Conservation (phyloP, 2,888 invertebrate genomes). For the Panorpa germanica region DNA sequence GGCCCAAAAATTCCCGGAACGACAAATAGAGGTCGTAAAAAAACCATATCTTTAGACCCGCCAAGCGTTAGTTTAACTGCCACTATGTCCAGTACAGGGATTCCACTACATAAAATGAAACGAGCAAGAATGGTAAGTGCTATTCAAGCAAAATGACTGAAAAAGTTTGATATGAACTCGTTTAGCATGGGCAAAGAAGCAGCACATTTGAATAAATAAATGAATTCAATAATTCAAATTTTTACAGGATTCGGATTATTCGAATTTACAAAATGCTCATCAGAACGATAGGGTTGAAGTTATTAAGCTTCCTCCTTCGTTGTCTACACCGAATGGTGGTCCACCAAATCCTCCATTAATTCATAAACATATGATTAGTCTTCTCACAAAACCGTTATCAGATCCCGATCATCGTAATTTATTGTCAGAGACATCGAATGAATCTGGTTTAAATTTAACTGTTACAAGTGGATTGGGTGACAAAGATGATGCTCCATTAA, state of each 20-base stretch:
- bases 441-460: constrained; percentile 12
- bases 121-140: constrained; percentile 27
- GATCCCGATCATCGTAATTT: constrained; percentile 2
- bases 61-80: constrained; percentile 18
- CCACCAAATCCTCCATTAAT: no score
- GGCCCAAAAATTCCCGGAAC: constrained; percentile 73
- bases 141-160: constrained; percentile 3
- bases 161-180: constrained; percentile 2
- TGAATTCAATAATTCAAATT: neutral
- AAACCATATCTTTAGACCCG: constrained; percentile 73
- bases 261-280: constrained; percentile 11
- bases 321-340: constrained; percentile 31
- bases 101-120: constrained; percentile 16
- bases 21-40: constrained; percentile 70
- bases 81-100: constrained; percentile 12
- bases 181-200: no score
- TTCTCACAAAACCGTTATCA: no score
- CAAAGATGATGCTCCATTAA: constrained; percentile 57
- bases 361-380: no score
- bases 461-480: constrained; percentile 27
- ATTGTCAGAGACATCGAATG: no score
- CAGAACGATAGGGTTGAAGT: constrained; percentile 55
- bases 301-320: constrained; percentile 56
- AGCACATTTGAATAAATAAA: constrained; percentile 5
- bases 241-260: constrained; percentile 11